Evolutionary conservation across 2,113 vertebrate genomes (phyloP).

Genomic region (Willisornis vidua): DNA sequence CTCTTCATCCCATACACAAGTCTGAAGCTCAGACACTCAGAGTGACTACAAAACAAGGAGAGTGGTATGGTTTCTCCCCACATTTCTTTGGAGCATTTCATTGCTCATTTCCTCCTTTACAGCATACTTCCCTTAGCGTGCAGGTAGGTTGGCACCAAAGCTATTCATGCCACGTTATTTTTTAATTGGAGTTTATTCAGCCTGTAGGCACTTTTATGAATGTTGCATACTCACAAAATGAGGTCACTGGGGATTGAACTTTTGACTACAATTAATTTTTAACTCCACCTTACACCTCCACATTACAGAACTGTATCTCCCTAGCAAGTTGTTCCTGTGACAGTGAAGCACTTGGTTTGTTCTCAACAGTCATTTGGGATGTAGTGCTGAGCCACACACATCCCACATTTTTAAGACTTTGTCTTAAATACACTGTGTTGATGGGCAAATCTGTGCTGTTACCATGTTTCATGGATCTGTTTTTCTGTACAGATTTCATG

Average conservation of each 20-base stretch:
- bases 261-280: conserved; percentile 10
- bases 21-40: neutral
- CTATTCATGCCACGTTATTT: neutral
- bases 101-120: neutral
- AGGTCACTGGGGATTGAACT: conserved; percentile 35
- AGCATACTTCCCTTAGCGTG: neutral
- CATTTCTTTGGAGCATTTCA: neutral
- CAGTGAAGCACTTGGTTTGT: neutral
- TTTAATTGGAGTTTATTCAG: conserved; percentile 7
- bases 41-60: neutral
- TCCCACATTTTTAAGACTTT: neutral
- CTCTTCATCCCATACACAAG: neutral
- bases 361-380: neutral
- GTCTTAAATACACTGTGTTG: neutral
- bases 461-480: neutral
- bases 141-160: neutral
- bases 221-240: neutral
- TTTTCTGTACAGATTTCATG: neutral
- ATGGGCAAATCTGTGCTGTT: neutral
- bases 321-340: neutral
- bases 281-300: neutral
- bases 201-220: neutral
- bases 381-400: neutral
- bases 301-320: neutral
- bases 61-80: neutral